These are phyloP conservation scores for Gobiocypris rarus DNA, from an alignment of 2,113 vertebrate species.

Conservation along the genomic window DNA sequence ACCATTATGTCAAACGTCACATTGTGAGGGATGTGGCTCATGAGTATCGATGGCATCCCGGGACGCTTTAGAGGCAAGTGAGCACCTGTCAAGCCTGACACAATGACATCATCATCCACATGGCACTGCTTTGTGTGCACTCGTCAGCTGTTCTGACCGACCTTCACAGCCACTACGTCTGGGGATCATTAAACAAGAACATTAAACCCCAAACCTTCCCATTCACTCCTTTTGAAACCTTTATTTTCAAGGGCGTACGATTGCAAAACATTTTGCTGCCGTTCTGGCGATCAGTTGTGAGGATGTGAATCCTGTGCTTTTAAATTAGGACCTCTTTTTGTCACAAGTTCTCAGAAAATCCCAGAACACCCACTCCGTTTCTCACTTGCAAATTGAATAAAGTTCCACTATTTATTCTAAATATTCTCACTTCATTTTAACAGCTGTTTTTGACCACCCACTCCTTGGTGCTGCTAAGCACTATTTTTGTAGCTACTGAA, in stretches of 20 bases:
- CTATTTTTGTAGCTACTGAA: conserved; percentile 47
- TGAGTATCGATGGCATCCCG: background rate
- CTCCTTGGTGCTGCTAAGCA: background rate
- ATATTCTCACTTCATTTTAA: conserved; percentile 46
- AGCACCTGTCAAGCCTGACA: conserved; percentile 48
- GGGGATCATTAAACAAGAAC: conserved; percentile 30
- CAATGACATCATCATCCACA: conserved; percentile 55
- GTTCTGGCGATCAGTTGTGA: background rate
- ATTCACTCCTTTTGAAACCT: background rate
- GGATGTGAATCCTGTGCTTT: conserved; percentile 2
- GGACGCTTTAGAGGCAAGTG: background rate
- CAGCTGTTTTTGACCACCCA: conserved; percentile 33
- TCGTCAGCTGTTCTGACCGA: conserved; percentile 64
- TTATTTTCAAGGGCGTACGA: background rate
- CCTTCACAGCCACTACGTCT: conserved; percentile 52
- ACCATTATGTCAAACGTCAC: background rate
- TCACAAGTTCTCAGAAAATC: conserved; percentile 8
- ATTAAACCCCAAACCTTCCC: background rate
- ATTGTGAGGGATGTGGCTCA: conserved; percentile 8
- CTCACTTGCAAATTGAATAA: conserved; percentile 23
- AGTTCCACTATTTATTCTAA: conserved; percentile 15
- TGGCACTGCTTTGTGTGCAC: conserved; percentile 30
- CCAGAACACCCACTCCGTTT: conserved; percentile 3
- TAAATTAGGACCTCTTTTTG: background rate
- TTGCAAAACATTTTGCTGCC: background rate